Conservation (phyloP, 2,888 invertebrate genomes). For the Spisula solida region DNA sequence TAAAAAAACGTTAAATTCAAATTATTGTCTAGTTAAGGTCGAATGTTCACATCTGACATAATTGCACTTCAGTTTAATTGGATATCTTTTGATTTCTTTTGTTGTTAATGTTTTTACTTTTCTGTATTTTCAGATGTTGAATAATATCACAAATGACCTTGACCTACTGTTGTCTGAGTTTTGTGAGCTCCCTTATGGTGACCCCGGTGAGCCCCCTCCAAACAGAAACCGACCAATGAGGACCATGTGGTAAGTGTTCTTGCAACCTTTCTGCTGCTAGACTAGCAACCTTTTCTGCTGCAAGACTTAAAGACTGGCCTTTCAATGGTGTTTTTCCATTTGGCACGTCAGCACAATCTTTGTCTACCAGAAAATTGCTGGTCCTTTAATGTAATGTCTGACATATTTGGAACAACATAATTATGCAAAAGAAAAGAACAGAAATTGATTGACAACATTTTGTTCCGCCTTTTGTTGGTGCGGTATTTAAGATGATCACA, state of each 20-base stretch:
- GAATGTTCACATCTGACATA: neutral
- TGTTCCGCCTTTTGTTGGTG: too few species aligned
- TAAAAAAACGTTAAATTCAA: neutral
- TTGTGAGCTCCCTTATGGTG: conserved; percentile 89
- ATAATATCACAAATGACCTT: conserved; percentile 92
- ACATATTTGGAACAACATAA: too few species aligned
- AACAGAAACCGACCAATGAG: conserved; percentile 49
- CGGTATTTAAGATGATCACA: too few species aligned
- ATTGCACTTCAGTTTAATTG: neutral
- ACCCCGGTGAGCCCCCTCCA: conserved; percentile 56
- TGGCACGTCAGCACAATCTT: neutral
- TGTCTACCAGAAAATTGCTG: too few species aligned
- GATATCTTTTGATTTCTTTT: neutral
- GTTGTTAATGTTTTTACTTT: neutral
- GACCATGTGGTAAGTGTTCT: conserved; percentile 50
- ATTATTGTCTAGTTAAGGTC: neutral
- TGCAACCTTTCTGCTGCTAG: neutral
- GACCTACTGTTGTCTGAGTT: conserved; percentile 95
- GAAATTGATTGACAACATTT: too few species aligned
- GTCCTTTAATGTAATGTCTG: too few species aligned
- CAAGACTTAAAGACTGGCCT: neutral
- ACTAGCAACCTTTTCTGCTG: neutral
- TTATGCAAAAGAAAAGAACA: too few species aligned
- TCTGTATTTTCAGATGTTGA: conserved; percentile 83
- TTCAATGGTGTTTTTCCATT: neutral